phyloP scores from a whole-genome alignment of 1,140 invertebrate species.

The Anastatus disparis region DNA sequence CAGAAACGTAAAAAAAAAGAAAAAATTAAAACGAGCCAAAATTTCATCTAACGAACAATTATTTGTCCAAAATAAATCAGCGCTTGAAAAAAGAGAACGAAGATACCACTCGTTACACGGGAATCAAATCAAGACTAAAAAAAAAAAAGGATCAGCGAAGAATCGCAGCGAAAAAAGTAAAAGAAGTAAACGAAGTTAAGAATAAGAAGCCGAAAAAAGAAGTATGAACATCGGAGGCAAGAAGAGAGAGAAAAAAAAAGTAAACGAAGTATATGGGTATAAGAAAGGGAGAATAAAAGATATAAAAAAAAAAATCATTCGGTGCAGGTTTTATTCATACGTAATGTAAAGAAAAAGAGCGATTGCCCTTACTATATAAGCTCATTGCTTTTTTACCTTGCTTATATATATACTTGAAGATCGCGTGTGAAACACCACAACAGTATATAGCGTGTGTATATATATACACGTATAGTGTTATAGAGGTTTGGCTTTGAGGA shows the following conservation, averaged over 20 bases:
- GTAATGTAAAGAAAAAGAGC: conserved; percentile 30
- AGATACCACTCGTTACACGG: conserved; percentile 24
- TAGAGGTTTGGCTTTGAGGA: conserved; percentile 42
- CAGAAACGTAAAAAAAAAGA: no score
- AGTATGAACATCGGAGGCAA: conserved; percentile 4
- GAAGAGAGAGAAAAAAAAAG: neutral
- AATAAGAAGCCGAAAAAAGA: conserved; percentile 6
- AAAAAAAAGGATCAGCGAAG: conserved; percentile 21
- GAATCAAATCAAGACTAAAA: conserved; percentile 24
- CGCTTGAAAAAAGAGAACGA: neutral
- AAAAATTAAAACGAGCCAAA: neutral
- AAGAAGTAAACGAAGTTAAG: no score
- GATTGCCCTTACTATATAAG: conserved; percentile 35
- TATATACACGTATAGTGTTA: no score
- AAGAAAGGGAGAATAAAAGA: neutral
- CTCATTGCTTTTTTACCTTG: neutral
- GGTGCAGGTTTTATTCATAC: conserved; percentile 38
- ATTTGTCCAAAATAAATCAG: conserved; percentile 33
- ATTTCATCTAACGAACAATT: conserved; percentile 6
- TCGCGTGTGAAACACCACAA: conserved; percentile 63
- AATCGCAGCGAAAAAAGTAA: neutral
- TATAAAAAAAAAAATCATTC: conserved; percentile 32
- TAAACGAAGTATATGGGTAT: neutral
- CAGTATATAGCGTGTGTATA: no score
- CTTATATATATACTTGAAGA: no score